Base-by-base conservation (phyloP, 2,113 vertebrate species). In the Motacilla tschutschensis region DNA sequence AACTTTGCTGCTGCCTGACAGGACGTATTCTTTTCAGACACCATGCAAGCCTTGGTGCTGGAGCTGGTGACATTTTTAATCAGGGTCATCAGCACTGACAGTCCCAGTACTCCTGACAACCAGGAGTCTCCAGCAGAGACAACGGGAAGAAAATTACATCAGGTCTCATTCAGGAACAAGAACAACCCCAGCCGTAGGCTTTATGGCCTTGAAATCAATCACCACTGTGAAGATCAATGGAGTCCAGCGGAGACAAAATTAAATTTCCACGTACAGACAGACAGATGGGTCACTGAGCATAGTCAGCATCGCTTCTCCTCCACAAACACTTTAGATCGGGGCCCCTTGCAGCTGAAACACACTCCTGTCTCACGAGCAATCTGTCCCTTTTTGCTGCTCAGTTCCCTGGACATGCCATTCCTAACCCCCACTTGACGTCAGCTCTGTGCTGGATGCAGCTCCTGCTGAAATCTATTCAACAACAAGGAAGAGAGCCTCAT, bases 31-130 rank as follows among this genome's bases (percentile, higher is more conserved):
- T 85, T 90, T 90, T 87, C 79, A 93, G 79, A 60, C n/a, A 41
- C 41, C 16, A 8, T 14, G 17, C 0, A 3, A 46, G n/a, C 28
- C 29, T 38, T 71, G 50, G 46, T 38, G 67, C 72, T 17, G 29
- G 38, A 85, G 75, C 36, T 65, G n/a, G 79, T 93, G 92, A 91
- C 92, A 85, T 85, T 87, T 93, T 79, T 83, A 94, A 93, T 94
- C 79, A 94, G 89, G 83, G 87, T 89, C 76, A 89, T 91, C 87
- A 93, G 72, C 35, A 77, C 79, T 91, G 82, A 90, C 76, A 88
- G 72, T 79, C 41, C 87, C 35, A 31, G 72, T 40, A 53, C 71
- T 85, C 43, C 72, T 87, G 84, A 95, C 92, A 90, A 54, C 31
- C 11, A 59, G 44, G 28, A 90, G 57, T 82, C 72, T 86, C 86